Conservation (phyloP, 2,113 vertebrate genomes). For the Eudyptes chrysolophus region DNA sequence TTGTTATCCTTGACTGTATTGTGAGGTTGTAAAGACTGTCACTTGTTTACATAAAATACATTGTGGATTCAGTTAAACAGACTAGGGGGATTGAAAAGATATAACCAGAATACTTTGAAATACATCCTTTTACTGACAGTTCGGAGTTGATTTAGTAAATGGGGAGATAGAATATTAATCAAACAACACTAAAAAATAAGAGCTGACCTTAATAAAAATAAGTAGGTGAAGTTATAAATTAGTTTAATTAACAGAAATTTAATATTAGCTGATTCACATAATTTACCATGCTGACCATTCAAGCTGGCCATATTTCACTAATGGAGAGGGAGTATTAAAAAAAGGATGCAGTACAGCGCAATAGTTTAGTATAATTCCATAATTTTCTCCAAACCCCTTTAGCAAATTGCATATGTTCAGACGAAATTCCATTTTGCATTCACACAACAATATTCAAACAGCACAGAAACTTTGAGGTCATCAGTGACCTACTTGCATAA, state of each 20-base stretch:
- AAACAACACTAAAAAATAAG: constrained; percentile 29
- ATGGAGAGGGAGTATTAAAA: neutral
- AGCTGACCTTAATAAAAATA: constrained; percentile 66
- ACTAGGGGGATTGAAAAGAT: constrained; percentile 56
- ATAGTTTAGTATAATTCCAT: neutral
- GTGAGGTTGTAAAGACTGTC: constrained; percentile 19
- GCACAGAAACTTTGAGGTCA: constrained; percentile 37
- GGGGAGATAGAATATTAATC: constrained; percentile 47
- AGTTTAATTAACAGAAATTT: constrained; percentile 68
- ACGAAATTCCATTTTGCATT: constrained; percentile 38
- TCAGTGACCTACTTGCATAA: constrained; percentile 38
- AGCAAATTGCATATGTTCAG: constrained; percentile 40
- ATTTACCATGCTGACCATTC: constrained; percentile 43
- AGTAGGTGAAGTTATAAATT: constrained; percentile 56
- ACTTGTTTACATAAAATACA: constrained; percentile 27
- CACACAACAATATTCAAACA: constrained; percentile 27
- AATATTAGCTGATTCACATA: constrained; percentile 43
- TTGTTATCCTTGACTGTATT: neutral
- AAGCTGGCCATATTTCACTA: constrained; percentile 47
- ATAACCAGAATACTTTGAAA: constrained; percentile 27
- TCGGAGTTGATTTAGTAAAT: constrained; percentile 52
- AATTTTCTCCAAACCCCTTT: constrained; percentile 6
- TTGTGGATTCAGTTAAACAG: constrained; percentile 50
- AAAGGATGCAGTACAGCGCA: neutral
- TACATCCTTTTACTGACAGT: constrained; percentile 22